Evolutionary conservation across 2,797 vertebrate genomes (phyloP).

Genomic region (Graptemys geographica): DNA sequence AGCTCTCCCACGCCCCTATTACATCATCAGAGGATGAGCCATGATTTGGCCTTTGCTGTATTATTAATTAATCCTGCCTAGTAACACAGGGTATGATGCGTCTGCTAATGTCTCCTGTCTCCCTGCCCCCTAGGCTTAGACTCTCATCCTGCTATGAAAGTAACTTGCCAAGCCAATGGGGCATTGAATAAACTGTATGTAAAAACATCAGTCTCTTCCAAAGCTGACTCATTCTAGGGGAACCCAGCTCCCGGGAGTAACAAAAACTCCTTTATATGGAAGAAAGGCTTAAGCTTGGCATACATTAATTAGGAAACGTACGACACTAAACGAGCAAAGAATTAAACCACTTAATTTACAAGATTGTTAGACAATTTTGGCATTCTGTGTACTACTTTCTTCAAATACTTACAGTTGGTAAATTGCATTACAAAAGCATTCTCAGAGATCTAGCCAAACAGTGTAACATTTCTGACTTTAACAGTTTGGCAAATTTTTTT

Average conservation of each 20-base stretch:
- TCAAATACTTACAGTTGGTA: slow-evolving; percentile 43
- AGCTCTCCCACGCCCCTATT: neutral
- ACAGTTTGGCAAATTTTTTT: neutral
- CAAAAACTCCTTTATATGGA: slow-evolving; percentile 19
- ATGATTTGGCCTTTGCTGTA: accelerated
- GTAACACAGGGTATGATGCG: accelerated
- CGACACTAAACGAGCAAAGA: neutral
- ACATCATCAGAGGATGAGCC: accelerated
- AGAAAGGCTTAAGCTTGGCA: neutral
- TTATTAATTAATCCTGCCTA: neutral
- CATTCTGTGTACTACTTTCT: neutral
- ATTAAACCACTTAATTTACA: slow-evolving; percentile 7
- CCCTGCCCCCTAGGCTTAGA: neutral
- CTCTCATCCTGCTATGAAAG: accelerated
- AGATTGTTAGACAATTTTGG: slow-evolving; percentile 26
- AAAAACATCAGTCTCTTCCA: slow-evolving; percentile 11
- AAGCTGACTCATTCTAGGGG: slow-evolving; percentile 28
- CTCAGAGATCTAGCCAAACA: neutral
- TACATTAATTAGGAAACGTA: slow-evolving; percentile 54
- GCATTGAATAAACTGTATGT: neutral
- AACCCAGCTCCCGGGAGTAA: neutral
- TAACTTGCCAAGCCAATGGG: neutral
- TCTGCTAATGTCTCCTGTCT: neutral
- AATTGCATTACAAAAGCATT: neutral
- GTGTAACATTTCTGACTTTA: neutral